Conservation (phyloP, 1,140 invertebrate species). For the Trypoxylus dichotomus region DNA sequence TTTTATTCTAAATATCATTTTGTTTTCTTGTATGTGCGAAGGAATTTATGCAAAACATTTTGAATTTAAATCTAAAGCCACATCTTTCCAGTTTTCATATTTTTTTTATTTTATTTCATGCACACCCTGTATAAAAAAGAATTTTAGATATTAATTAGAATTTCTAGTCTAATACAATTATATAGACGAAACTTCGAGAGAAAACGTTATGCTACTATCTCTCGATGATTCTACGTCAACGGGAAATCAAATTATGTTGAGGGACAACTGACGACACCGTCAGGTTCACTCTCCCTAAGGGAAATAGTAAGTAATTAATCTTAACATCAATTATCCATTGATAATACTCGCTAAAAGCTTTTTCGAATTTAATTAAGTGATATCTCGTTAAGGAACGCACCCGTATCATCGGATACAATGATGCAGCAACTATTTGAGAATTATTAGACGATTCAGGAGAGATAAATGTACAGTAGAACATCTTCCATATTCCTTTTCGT, state of each 20-base stretch:
- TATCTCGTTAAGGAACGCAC: background rate
- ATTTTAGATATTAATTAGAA: too few species aligned
- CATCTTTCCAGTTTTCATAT: too few species aligned
- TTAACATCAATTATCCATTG: background rate
- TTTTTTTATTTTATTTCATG: too few species aligned
- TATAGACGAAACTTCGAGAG: too few species aligned
- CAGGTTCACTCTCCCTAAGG: background rate
- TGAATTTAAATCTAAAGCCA: too few species aligned
- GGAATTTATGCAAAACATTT: too few species aligned
- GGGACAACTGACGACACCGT: background rate
- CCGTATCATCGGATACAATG: background rate
- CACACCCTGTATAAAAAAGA: too few species aligned
- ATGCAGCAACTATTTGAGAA: background rate
- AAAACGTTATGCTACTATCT: too few species aligned
- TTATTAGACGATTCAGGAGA: background rate
- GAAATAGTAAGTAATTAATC: constrained; percentile 4
- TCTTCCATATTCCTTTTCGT: too few species aligned
- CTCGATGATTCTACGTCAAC: background rate
- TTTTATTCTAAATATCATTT: too few species aligned
- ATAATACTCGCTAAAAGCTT: background rate
- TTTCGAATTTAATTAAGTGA: background rate
- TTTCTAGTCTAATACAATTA: too few species aligned
- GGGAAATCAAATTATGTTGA: background rate
- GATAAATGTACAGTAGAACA: background rate
- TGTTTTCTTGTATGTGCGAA: too few species aligned